These are phyloP conservation scores for Vombatus ursinus DNA, from an alignment of 2,113 vertebrate species.

Conservation along the genomic window DNA sequence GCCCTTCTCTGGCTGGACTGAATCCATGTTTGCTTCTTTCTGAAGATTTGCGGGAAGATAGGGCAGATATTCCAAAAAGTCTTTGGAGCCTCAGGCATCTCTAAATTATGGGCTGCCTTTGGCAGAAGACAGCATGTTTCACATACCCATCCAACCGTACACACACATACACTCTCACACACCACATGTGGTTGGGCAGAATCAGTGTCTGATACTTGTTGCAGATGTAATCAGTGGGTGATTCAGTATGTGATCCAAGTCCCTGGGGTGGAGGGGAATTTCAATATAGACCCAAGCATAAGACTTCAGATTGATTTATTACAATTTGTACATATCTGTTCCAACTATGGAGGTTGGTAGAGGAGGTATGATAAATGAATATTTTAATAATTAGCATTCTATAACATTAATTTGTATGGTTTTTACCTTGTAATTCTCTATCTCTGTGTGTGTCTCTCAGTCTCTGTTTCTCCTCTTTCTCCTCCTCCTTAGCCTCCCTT, in stretches of 20 bases:
- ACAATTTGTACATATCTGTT: not conserved
- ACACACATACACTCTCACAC: too few species aligned
- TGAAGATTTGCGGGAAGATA: not conserved
- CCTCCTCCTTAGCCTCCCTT: not conserved
- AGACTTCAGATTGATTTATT: not conserved
- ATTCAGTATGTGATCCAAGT: too few species aligned
- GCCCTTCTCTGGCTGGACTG: not conserved
- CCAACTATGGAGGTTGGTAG: not conserved
- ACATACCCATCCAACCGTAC: too few species aligned
- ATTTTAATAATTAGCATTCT: not conserved
- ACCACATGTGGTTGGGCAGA: too few species aligned
- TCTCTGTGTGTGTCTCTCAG: too few species aligned
- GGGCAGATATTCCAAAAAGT: not conserved
- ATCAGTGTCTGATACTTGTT: too few species aligned
- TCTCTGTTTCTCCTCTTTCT: not conserved
- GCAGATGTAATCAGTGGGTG: too few species aligned
- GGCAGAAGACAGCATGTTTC: too few species aligned
- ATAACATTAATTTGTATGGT: not conserved
- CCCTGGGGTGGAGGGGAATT: not conserved
- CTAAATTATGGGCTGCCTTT: too few species aligned
- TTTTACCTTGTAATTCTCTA: not conserved
- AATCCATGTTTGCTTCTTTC: not conserved
- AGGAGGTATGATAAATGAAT: not conserved
- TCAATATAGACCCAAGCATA: not conserved
- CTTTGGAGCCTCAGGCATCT: too few species aligned